phyloP scores from a whole-genome alignment of 2,113 vertebrate species.

The Chrysochloris asiatica region DNA sequence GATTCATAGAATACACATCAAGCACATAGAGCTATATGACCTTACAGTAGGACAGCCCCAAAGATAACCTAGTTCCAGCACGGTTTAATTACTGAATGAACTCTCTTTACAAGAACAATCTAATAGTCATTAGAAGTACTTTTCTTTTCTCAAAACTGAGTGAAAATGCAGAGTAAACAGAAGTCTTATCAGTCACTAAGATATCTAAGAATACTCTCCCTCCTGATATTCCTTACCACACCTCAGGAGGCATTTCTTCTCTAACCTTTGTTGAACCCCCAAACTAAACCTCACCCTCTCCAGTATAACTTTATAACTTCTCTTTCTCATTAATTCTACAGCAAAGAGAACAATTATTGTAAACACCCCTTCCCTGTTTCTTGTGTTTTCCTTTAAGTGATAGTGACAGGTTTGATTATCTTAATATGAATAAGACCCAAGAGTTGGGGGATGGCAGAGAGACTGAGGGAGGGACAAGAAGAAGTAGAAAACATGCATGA shows the following conservation, averaged over 20 bases:
- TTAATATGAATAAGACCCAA: background rate
- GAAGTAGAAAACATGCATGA: background rate
- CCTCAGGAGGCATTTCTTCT: too few species aligned
- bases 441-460: background rate
- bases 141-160: background rate
- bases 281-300: background rate
- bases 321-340: background rate
- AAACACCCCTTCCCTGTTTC: background rate
- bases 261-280: background rate
- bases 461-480: background rate
- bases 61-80: background rate
- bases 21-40: background rate
- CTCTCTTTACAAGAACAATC: too few species aligned
- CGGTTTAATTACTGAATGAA: accelerated
- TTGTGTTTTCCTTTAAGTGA: background rate
- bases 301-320: background rate
- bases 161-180: background rate
- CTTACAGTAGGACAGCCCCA: background rate
- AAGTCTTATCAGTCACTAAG: background rate
- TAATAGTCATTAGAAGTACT: background rate
- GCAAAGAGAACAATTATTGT: background rate
- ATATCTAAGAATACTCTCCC: background rate
- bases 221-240: background rate
- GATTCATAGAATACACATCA: background rate
- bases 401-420: background rate